Base-by-base conservation (phyloP, 2,888 invertebrate genomes). In the Augochlorella aurata region DNA sequence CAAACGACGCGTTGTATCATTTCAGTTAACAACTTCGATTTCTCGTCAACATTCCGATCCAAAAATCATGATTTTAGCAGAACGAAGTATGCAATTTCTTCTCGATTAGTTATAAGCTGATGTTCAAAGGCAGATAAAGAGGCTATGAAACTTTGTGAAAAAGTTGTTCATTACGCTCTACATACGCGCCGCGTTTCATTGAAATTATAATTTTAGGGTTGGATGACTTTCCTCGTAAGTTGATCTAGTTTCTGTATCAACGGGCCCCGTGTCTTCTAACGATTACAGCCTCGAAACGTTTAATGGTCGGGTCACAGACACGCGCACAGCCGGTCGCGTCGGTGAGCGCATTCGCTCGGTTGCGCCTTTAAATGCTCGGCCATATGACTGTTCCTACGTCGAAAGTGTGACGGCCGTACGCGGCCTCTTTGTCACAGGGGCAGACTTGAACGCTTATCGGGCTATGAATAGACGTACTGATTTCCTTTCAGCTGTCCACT, bases 391-490 rank as follows among this genome's bases (percentile, higher is more conserved):
- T 71, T 71, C 69, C 75, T 81, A 69, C 69, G 54, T 76, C 72
- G 79, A 68, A 74, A 66, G 70, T 79, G 79, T 82, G 77, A 84
- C 76, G 75, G 75, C 75, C 82, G 76, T 83, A 82, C 76, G 79
- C 74, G 77, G 83, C 82, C 78, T 86, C 86, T 86, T 87, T 87
- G 87, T 88, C 87, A 83, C 81, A 81, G 63, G 63, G 63, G 81
- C 82, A 79, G 86, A 86, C 80, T 78, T 87, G 85, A 86, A 87
- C 84, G 85, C 85, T 89, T 90, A 88, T 91, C 87, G 87, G 83
- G 82, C 91, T 90, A 90, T 91, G 90, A 91, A 91, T 91, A 91
- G 91, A 87, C 88, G 89, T 85, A 88, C 89, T 88, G 87, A 90
- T 90, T 90, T 90, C 84, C 87, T 86, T 90, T 89, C 86, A 88